Percentiles rank a stretch among this genome's conserved stretches.
These are phyloP conservation scores for Himantopus leucocephalus DNA, from an alignment of 2,113 vertebrate species.

Conservation along the genomic window DNA sequence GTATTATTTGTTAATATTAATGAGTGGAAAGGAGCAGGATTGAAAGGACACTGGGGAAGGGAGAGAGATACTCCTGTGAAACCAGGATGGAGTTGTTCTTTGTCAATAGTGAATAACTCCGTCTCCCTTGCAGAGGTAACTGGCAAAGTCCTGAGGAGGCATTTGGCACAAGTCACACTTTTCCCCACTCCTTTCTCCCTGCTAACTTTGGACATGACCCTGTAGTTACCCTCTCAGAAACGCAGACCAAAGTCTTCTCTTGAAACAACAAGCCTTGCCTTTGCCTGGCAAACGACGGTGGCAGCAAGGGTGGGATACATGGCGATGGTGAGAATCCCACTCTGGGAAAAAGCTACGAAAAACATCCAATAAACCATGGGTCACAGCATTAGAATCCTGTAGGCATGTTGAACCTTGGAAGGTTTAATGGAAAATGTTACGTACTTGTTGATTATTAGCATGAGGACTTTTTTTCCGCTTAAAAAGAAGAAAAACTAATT, in stretches of 20 bases:
- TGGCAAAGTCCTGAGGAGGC: background rate
- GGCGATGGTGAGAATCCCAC: background rate
- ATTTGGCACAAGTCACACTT: accelerated
- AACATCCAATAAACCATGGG: background rate
- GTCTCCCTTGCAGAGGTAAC: background rate
- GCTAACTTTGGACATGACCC: background rate
- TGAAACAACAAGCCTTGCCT: background rate
- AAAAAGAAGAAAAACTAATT: constrained; percentile 32
- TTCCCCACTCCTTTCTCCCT: background rate
- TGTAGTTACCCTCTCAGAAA: background rate
- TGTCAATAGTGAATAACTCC: background rate
- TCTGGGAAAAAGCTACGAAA: background rate
- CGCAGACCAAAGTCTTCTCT: background rate
- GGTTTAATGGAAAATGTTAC: constrained; percentile 19
- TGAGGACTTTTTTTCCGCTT: background rate
- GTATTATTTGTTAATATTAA: too few relatives aligned
- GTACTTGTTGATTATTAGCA: constrained; percentile 21
- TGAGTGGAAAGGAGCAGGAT: background rate
- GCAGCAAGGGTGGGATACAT: background rate
- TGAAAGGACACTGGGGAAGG: background rate
- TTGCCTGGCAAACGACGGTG: background rate
- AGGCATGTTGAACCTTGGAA: background rate
- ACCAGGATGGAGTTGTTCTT: background rate
- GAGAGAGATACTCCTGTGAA: background rate
- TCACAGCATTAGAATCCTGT: background rate